Evolutionary conservation across 2,888 invertebrate genomes (phyloP).

Genomic region (Cryptus viduatorius): DNA sequence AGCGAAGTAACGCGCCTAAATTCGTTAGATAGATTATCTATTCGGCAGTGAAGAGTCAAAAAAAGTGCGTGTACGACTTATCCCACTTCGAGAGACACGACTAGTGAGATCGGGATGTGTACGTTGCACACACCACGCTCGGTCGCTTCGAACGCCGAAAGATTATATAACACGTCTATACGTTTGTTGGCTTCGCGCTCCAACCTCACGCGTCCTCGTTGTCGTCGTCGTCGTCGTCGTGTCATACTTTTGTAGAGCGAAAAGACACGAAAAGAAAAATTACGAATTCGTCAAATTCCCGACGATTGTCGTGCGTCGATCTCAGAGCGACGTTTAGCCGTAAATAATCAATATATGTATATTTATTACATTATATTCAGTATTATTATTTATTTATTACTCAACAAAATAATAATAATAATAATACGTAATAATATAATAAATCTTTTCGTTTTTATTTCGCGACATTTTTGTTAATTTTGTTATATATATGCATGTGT

Average conservation of each 20-base stretch:
- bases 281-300: constrained; percentile 3
- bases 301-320: background rate
- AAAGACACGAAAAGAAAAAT: constrained; percentile 17
- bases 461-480: background rate
- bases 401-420: too few species aligned
- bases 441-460: too few species aligned
- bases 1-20: background rate
- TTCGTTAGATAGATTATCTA: too few species aligned
- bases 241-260: constrained; percentile 56
- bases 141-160: constrained; percentile 50
- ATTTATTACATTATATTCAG: background rate
- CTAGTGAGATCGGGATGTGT: constrained; percentile 48
- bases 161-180: constrained; percentile 63
- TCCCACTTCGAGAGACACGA: constrained; percentile 55
- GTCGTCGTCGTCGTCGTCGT: constrained; percentile 35
- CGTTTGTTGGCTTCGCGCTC: constrained; percentile 41
- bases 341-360: background rate
- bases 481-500: background rate
- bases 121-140: constrained; percentile 59
- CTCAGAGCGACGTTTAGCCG: background rate
- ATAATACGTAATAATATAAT: background rate
- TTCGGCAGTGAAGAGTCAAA: background rate
- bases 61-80: constrained; percentile 36
- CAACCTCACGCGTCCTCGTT: constrained; percentile 41
- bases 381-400: background rate